Percentiles rank a stretch among this genome's conserved stretches.
phyloP scores from a whole-genome alignment of 30 jellyfish, hydroid and myxozoan species.

The Aurelia coerulea region DNA sequence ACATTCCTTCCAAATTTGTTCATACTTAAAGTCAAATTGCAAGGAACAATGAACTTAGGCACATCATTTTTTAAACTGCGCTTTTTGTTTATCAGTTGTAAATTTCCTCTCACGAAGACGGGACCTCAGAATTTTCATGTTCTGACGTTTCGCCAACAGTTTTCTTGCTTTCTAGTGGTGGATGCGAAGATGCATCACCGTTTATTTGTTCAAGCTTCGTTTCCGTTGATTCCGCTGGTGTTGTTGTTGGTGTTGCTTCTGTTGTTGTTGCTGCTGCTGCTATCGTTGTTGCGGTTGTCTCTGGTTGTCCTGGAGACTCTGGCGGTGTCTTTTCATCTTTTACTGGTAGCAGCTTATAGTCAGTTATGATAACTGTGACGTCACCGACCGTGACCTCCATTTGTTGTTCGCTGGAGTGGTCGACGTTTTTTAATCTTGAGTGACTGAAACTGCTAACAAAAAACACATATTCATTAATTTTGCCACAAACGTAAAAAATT shows the following conservation, averaged over 20 bases:
- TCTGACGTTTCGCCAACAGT: too few species aligned
- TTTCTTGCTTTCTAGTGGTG: too few species aligned
- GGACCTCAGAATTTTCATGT: too few species aligned
- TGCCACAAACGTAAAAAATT: too few species aligned
- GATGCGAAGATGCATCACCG: neutral
- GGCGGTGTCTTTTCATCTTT: slow-evolving; percentile 83
- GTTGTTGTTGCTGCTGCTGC: neutral
- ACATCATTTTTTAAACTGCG: too few species aligned
- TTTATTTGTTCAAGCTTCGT: neutral
- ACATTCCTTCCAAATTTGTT: too few species aligned
- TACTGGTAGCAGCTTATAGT: slow-evolving; percentile 88
- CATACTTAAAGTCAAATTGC: too few species aligned
- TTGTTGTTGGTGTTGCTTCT: neutral
- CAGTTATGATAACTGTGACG: slow-evolving; percentile 94
- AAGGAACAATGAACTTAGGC: too few species aligned
- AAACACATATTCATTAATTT: neutral
- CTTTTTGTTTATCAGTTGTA: too few species aligned
- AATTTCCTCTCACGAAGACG: too few species aligned
- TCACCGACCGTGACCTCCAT: slow-evolving; percentile 94
- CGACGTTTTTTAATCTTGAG: slow-evolving; percentile 71
- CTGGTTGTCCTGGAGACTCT: slow-evolving; percentile 45
- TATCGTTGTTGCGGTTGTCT: neutral
- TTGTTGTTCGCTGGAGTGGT: slow-evolving; percentile 82
- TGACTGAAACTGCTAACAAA: slow-evolving; percentile 43
- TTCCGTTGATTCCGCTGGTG: neutral